Percentiles rank a stretch among this genome's conserved stretches.
These are phyloP conservation scores for Bimastos eiseni DNA, from an alignment of 2,888 invertebrate genomes.

Conservation along the genomic window DNA sequence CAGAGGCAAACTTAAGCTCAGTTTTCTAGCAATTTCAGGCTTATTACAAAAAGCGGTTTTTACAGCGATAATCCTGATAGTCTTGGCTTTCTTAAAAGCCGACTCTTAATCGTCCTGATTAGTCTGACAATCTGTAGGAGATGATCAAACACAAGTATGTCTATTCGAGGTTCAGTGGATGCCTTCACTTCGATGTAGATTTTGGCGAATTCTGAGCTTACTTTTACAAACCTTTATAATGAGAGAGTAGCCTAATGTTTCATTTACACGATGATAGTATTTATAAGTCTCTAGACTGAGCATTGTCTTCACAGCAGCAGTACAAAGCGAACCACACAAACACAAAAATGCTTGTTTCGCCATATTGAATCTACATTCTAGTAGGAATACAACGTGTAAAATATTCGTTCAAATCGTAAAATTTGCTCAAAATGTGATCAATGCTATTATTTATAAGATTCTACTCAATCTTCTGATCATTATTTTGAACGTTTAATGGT, in stretches of 20 bases:
- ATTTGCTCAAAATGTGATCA: background rate
- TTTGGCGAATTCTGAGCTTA: background rate
- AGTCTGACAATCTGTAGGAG: background rate
- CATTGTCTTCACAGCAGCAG: background rate
- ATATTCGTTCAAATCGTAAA: slow-evolving; percentile 1
- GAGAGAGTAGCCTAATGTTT: background rate
- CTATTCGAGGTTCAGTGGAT: background rate
- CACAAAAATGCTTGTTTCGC: background rate
- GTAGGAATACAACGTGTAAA: background rate
- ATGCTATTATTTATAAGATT: background rate
- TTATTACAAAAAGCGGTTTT: background rate
- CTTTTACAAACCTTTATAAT: background rate
- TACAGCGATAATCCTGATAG: background rate
- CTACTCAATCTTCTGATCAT: slow-evolving; percentile 17
- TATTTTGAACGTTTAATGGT: background rate
- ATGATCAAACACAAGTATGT: background rate
- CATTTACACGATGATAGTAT: background rate
- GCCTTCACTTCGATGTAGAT: slow-evolving; percentile 2
- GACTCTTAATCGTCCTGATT: background rate
- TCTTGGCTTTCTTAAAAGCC: background rate
- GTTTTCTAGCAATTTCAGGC: background rate
- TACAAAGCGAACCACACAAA: slow-evolving; percentile 17
- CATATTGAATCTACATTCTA: background rate
- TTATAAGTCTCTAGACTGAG: background rate
- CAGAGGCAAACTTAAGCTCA: slow-evolving; percentile 8